Percentiles rank a stretch among this genome's conserved stretches.
Conservation (phyloP, 2,113 vertebrate genomes). For the Petroica traversi region DNA sequence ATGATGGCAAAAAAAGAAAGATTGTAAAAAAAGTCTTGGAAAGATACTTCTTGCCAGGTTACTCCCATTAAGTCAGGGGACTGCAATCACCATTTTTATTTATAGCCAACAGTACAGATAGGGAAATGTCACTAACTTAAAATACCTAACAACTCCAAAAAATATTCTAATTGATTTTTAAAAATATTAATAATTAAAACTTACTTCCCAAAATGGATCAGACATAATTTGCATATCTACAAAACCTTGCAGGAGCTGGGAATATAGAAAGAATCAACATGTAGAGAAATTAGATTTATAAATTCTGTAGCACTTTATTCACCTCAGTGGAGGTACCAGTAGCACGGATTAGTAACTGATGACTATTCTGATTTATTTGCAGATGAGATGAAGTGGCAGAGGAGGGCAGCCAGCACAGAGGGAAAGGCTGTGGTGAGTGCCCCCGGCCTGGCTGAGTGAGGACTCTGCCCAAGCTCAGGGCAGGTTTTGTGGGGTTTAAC, state of each 20-base stretch:
- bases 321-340: not conserved
- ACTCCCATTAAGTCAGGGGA: not conserved
- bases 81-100: not conserved
- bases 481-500: not conserved
- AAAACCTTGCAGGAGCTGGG: not conserved
- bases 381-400: not conserved
- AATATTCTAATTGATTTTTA: not conserved
- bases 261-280: not conserved
- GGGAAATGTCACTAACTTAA: not conserved
- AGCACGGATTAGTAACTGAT: not conserved
- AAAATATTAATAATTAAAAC: slow-evolving; percentile 13
- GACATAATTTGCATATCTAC: not conserved
- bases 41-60: not conserved
- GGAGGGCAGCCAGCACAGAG: not conserved
- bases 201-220: not conserved
- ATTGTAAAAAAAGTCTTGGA: not conserved
- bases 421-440: not conserved
- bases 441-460: not conserved
- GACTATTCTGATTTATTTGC: too few relatives aligned
- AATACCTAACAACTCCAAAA: not conserved
- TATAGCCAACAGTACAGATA: not conserved
- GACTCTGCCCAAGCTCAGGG: too few relatives aligned
- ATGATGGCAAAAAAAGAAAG: not conserved
- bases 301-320: not conserved
- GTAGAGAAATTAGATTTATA: not conserved